These are phyloP conservation scores for Doris montereyensis DNA, from an alignment of 2,888 invertebrate genomes.

Conservation along the genomic window DNA sequence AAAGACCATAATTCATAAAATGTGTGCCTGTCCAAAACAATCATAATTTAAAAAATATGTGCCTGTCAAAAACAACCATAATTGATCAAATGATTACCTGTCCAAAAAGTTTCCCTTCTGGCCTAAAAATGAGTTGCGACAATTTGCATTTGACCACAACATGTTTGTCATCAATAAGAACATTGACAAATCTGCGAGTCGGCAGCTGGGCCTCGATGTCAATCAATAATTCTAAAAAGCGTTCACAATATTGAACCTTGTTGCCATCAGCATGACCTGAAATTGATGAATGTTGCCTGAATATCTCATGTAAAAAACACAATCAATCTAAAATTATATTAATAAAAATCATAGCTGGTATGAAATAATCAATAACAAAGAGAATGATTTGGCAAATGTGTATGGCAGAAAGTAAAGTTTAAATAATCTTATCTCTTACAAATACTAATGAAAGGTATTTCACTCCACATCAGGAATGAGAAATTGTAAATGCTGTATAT, in stretches of 20 bases:
- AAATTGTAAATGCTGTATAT: too few relatives aligned
- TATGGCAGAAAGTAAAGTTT: too few relatives aligned
- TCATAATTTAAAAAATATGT: not conserved
- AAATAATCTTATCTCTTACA: too few relatives aligned
- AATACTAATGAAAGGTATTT: too few relatives aligned
- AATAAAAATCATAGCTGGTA: too few relatives aligned
- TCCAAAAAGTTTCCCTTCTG: slow-evolving; percentile 91
- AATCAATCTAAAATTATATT: too few relatives aligned
- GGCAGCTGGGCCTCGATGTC: slow-evolving; percentile 96
- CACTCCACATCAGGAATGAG: too few relatives aligned
- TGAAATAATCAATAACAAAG: too few relatives aligned
- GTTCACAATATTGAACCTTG: slow-evolving; percentile 88
- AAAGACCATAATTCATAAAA: not conserved
- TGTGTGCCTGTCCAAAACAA: not conserved
- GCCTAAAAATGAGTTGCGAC: slow-evolving; percentile 80
- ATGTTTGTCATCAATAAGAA: slow-evolving; percentile 94
- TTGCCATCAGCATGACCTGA: slow-evolving; percentile 69
- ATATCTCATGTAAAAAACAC: too few relatives aligned
- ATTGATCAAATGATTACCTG: slow-evolving; percentile 85
- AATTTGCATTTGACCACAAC: slow-evolving; percentile 91
- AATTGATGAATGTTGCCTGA: too few relatives aligned
- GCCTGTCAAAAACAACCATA: not conserved
- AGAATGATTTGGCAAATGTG: too few relatives aligned
- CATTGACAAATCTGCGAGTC: slow-evolving; percentile 96
- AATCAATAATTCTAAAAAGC: slow-evolving; percentile 95